Percentiles rank a stretch among this genome's conserved stretches.
These are phyloP conservation scores for Lomographa bimaculata DNA, from an alignment of 2,888 invertebrate species.

Conservation along the genomic window DNA sequence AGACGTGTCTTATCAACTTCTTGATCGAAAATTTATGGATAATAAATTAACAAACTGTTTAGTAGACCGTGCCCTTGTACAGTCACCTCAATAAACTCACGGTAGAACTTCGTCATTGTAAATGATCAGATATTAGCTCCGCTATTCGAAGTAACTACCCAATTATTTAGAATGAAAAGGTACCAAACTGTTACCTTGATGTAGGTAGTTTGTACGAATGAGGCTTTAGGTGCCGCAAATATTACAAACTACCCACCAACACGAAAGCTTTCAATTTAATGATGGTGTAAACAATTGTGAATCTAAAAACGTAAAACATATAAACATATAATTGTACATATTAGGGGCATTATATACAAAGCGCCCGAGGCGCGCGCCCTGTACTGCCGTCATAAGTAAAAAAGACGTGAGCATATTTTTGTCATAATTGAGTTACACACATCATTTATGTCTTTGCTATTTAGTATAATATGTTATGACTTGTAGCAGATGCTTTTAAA, in stretches of 20 bases:
- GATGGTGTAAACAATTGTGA: constrained; percentile 50
- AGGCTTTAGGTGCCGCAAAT: constrained; percentile 54
- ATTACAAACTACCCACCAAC: constrained; percentile 63
- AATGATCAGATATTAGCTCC: background rate
- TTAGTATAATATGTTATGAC: no score
- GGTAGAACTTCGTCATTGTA: constrained; percentile 3
- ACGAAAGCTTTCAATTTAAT: constrained; percentile 75
- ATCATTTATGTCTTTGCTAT: no score
- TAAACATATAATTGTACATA: no score
- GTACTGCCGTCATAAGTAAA: no score
- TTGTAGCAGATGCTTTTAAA: no score
- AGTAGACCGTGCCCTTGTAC: constrained; percentile 48
- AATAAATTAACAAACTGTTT: constrained; percentile 66
- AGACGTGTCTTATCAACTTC: constrained; percentile 65
- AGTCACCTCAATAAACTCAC: constrained; percentile 3
- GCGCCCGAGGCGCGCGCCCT: no score
- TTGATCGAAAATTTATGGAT: constrained; percentile 64
- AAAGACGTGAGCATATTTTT: no score
- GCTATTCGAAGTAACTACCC: background rate
- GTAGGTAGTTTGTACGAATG: constrained; percentile 33
- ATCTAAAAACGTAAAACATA: no score
- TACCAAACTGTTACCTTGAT: background rate
- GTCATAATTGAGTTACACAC: no score
- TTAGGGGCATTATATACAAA: no score
- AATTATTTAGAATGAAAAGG: constrained; percentile 2